A percentile compares a stretch with the other conserved stretches of the same genome.
Evolutionary conservation across 2,113 vertebrate species (phyloP).

Genomic region (Plotosus lineatus): DNA sequence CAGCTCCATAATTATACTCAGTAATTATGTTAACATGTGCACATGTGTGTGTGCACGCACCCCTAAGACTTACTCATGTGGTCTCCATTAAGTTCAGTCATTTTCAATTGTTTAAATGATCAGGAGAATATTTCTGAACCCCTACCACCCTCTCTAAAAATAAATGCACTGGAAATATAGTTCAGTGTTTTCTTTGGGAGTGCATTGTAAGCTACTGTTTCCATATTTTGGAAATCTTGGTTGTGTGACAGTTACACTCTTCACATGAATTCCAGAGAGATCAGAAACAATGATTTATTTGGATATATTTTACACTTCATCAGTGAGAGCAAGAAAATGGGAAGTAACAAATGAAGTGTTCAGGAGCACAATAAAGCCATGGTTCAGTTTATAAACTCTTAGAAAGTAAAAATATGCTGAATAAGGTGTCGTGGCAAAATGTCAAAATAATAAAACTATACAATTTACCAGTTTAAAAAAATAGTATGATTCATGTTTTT

Average conservation of each 20-base stretch:
- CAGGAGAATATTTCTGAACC: conserved; percentile 69
- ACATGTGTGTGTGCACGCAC: conserved; percentile 57
- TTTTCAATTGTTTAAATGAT: conserved; percentile 75
- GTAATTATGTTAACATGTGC: not conserved
- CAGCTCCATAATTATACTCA: not conserved
- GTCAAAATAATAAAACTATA: conserved; percentile 2
- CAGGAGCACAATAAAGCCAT: not conserved
- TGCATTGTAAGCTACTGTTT: conserved; percentile 60
- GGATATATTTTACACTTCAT: conserved; percentile 60
- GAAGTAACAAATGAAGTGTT: conserved; percentile 40
- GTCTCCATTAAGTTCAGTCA: conserved; percentile 76
- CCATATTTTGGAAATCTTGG: conserved; percentile 63
- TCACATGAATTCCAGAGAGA: conserved; percentile 68
- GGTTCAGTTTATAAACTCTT: conserved; percentile 18
- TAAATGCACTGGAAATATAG: conserved; percentile 74
- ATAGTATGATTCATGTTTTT: conserved; percentile 3
- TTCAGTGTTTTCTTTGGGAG: conserved; percentile 80
- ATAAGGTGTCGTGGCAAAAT: conserved; percentile 28
- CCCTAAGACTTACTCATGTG: conserved; percentile 72
- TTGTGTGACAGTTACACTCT: conserved; percentile 62
- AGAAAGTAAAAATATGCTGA: not conserved
- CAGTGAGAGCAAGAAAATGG: conserved; percentile 29
- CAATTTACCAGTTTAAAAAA: conserved; percentile 1
- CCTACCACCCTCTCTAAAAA: conserved; percentile 56
- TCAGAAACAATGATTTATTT: conserved; percentile 72